Evolutionary conservation across 1,140 invertebrate genomes (phyloP).

Genomic region (Drosophila truncata): DNA sequence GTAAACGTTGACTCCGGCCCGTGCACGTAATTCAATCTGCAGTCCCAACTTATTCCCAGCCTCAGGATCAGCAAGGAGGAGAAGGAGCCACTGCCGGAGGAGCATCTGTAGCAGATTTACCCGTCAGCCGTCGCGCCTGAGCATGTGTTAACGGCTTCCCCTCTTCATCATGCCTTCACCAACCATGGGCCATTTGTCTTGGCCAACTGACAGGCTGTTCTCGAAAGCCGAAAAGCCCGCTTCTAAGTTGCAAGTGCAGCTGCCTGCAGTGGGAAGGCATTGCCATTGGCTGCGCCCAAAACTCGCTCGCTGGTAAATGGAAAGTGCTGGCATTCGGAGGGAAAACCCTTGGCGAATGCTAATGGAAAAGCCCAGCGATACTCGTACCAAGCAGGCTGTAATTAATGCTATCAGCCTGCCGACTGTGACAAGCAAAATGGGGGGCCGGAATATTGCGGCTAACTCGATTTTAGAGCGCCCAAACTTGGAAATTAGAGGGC

Average conservation of each 20-base stretch:
- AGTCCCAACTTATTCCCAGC: conserved; percentile 75
- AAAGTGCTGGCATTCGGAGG: conserved; percentile 9
- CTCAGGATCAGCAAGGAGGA: conserved; percentile 30
- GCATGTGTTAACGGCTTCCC: conserved; percentile 58
- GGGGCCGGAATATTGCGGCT: conserved; percentile 8
- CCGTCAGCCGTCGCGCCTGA: conserved; percentile 56
- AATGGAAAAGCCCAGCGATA: conserved; percentile 45
- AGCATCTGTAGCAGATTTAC: conserved; percentile 45
- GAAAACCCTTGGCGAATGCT: conserved; percentile 41
- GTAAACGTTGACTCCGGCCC: conserved; percentile 49
- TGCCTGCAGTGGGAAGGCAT: conserved; percentile 19
- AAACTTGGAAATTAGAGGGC: conserved; percentile 25
- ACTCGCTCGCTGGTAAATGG: conserved; percentile 10
- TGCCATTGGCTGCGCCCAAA: conserved; percentile 18
- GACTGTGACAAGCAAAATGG: conserved; percentile 52
- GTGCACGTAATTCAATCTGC: conserved; percentile 80
- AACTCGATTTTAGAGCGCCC: conserved; percentile 26
- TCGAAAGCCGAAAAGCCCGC: conserved; percentile 37
- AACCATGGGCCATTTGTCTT: conserved; percentile 65
- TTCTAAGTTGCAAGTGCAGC: conserved; percentile 34
- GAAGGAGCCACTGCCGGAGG: conserved; percentile 1
- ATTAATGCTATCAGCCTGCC: conserved; percentile 69
- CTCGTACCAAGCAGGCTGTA: conserved; percentile 48
- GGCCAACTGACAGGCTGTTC: conserved; percentile 61
- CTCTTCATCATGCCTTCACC: conserved; percentile 31